Evolutionary conservation across 2,888 invertebrate species (phyloP).

Genomic region (Gandaritis pyraliata): DNA sequence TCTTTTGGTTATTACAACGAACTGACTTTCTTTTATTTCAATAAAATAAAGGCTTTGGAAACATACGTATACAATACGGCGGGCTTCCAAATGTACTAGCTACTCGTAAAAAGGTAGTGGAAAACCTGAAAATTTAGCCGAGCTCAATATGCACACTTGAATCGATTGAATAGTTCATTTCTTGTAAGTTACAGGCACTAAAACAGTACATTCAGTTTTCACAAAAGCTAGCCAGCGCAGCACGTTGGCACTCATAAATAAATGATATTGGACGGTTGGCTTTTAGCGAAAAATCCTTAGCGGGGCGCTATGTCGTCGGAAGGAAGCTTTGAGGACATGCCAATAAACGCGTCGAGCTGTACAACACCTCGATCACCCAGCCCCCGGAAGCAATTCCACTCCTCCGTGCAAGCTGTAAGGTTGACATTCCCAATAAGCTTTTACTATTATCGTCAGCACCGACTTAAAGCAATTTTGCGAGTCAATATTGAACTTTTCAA

Average conservation of each 20-base stretch:
- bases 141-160: not conserved
- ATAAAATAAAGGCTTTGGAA: slow-evolving; percentile 8
- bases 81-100: not conserved
- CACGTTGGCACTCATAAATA: slow-evolving; percentile 39
- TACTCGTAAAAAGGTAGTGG: no score
- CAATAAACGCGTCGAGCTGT: slow-evolving; percentile 75
- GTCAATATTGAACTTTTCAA: slow-evolving; percentile 81
- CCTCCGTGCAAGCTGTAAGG: slow-evolving; percentile 63
- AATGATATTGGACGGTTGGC: slow-evolving; percentile 54
- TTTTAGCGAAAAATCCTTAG: slow-evolving; percentile 63
- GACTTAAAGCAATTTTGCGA: slow-evolving; percentile 80
- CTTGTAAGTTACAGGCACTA: slow-evolving; percentile 15
- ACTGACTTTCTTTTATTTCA: slow-evolving; percentile 16
- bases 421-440: slow-evolving; percentile 69
- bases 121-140: not conserved
- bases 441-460: slow-evolving; percentile 70
- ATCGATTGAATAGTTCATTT: slow-evolving; percentile 17
- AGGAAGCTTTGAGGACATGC: slow-evolving; percentile 78
- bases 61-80: not conserved
- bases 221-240: slow-evolving; percentile 17
- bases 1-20: slow-evolving; percentile 16
- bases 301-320: slow-evolving; percentile 52
- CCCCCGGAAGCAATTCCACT: slow-evolving; percentile 63
- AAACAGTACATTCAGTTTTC: slow-evolving; percentile 20
- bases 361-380: slow-evolving; percentile 70